These are phyloP conservation scores for Penelope pileata DNA, from an alignment of 2,113 vertebrate genomes.

Conservation along the genomic window DNA sequence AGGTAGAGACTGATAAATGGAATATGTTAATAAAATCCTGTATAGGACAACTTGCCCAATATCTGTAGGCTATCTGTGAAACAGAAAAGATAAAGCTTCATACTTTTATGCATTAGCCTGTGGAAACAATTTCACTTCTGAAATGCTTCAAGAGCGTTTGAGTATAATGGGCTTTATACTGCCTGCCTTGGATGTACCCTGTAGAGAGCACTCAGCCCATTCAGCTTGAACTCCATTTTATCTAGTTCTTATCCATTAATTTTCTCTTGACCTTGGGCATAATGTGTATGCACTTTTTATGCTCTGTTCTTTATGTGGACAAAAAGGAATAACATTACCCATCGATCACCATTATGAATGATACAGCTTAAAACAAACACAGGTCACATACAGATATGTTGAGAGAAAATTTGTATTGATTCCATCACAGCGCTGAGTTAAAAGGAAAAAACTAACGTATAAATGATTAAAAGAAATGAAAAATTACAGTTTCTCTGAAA, in stretches of 20 bases:
- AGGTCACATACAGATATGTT: conserved; percentile 84
- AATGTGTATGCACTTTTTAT: conserved; percentile 83
- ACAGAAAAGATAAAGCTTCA: conserved; percentile 68
- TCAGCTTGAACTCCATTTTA: conserved; percentile 90
- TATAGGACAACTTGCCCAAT: conserved; percentile 48
- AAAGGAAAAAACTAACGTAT: conserved; percentile 66
- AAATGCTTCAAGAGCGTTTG: conserved; percentile 82
- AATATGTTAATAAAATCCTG: conserved; percentile 78
- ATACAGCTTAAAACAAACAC: conserved; percentile 84
- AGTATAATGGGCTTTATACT: conserved; percentile 85
- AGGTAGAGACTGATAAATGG: conserved; percentile 83
- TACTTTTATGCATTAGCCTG: conserved; percentile 81
- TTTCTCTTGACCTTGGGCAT: conserved; percentile 88
- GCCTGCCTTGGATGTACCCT: conserved; percentile 79
- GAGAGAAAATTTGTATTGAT: conserved; percentile 84
- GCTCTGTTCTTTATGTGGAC: conserved; percentile 78
- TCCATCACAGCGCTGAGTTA: conserved; percentile 73
- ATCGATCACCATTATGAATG: conserved; percentile 92
- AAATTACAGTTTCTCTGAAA: conserved; percentile 57
- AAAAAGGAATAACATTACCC: conserved; percentile 83
- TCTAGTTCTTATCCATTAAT: conserved; percentile 90
- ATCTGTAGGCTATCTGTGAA: conserved; percentile 75
- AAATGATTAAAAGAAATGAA: conserved; percentile 77
- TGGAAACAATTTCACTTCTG: conserved; percentile 81
- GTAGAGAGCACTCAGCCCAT: conserved; percentile 83